phyloP scores from a whole-genome alignment of 2,113 vertebrate species.

The Martes martes region DNA sequence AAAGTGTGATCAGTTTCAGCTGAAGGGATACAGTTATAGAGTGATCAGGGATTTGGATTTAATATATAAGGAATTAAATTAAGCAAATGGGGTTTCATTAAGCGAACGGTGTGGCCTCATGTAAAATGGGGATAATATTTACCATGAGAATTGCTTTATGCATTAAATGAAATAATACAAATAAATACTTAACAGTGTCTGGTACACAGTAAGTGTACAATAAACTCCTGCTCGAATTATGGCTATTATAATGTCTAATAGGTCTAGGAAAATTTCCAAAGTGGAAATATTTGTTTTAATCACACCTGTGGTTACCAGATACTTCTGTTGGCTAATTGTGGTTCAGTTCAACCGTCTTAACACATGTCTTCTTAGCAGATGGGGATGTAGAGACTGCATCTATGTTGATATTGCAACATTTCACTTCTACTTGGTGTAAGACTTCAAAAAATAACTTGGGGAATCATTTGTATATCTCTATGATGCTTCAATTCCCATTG shows the following conservation, averaged over 20 bases:
- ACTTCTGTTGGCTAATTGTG: background rate
- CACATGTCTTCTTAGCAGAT: background rate
- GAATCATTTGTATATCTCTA: background rate
- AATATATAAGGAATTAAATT: background rate
- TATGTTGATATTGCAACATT: background rate
- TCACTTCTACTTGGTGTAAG: background rate
- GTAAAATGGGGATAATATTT: background rate
- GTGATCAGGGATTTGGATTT: background rate
- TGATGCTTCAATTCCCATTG: background rate
- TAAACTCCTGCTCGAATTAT: background rate
- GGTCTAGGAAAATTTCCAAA: background rate
- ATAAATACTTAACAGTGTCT: background rate
- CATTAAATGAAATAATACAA: background rate
- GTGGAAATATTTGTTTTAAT: background rate
- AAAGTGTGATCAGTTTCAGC: background rate
- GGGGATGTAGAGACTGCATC: background rate
- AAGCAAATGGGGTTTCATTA: background rate
- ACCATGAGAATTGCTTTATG: background rate
- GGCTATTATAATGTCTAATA: background rate
- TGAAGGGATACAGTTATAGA: background rate
- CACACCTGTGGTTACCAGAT: background rate
- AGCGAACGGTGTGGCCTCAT: background rate
- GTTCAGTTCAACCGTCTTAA: background rate
- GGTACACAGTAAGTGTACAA: background rate
- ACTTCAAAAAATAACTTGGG: background rate